phyloP scores from a whole-genome alignment of 2,888 invertebrate species.

The Buathra laborator region DNA sequence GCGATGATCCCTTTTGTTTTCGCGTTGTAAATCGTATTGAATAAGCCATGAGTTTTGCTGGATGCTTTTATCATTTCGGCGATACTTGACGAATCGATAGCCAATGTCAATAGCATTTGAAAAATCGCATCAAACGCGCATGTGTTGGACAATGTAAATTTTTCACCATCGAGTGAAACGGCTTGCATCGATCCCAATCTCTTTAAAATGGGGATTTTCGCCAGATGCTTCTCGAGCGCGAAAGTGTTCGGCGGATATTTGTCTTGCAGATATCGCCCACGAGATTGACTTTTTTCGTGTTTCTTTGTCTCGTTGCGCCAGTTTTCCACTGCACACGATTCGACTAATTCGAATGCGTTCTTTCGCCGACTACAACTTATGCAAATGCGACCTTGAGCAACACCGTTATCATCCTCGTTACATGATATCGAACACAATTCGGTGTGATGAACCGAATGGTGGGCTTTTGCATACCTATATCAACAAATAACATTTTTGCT shows the following conservation, averaged over 20 bases:
- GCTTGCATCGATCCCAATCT: constrained; percentile 21
- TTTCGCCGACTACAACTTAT: constrained; percentile 26
- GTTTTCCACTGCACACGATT: constrained; percentile 45
- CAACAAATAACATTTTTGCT: background rate
- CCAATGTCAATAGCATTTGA: constrained; percentile 29
- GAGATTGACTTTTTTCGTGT: constrained; percentile 29
- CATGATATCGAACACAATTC: constrained; percentile 42
- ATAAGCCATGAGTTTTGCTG: background rate
- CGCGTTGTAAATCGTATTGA: constrained; percentile 11
- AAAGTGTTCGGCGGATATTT: constrained; percentile 35
- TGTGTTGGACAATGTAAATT: constrained; percentile 15
- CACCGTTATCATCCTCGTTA: constrained; percentile 28
- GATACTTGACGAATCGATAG: constrained; percentile 20
- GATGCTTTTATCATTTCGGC: too few relatives aligned
- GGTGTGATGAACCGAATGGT: constrained; percentile 43
- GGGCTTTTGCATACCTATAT: constrained; percentile 38
- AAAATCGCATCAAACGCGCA: constrained; percentile 34
- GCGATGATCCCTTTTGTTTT: background rate
- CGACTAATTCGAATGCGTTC: constrained; percentile 30
- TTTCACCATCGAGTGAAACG: background rate
- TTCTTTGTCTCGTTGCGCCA: constrained; percentile 19
- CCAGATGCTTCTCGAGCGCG: constrained; percentile 6
- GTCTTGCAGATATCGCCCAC: constrained; percentile 46
- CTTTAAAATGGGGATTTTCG: constrained; percentile 39
- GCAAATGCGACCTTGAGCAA: constrained; percentile 46